phyloP scores from a whole-genome alignment of 2,113 vertebrate genomes.

The Poecilia latipinna region DNA sequence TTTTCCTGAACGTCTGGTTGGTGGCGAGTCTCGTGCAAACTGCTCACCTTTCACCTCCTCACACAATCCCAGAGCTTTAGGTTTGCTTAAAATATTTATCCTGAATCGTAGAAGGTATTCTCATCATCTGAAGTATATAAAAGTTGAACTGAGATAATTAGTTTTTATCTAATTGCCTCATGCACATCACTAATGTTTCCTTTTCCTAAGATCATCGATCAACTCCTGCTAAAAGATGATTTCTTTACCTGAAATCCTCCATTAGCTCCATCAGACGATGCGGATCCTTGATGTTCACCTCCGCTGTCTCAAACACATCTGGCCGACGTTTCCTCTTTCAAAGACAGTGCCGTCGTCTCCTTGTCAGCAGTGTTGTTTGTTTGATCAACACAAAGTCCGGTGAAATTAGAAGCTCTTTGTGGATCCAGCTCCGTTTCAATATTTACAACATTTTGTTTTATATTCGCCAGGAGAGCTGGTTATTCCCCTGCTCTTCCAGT shows the following conservation, averaged over 20 bases:
- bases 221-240: no score
- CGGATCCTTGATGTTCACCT: background rate
- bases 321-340: background rate
- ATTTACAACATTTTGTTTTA: slow-evolving; percentile 68
- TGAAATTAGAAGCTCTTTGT: slow-evolving; percentile 57
- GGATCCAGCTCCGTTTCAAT: slow-evolving; percentile 57
- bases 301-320: slow-evolving; percentile 2
- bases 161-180: no score
- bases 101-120: background rate
- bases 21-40: background rate
- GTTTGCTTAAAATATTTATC: background rate
- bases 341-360: slow-evolving; percentile 16
- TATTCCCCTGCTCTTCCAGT: slow-evolving; percentile 40
- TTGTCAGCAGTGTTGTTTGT: slow-evolving; percentile 40
- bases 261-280: background rate
- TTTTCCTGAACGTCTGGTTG: background rate
- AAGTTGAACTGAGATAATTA: background rate
- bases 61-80: background rate
- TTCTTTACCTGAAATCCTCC: no score
- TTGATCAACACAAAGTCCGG: slow-evolving; percentile 59
- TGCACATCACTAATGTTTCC: no score
- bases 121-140: background rate
- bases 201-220: no score
- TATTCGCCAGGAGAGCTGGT: slow-evolving; percentile 53
- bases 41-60: background rate